A percentile compares a stretch with the other conserved stretches of the same genome.
phyloP scores from a whole-genome alignment of 92 coral and sea anemone species.

The Palythoa grandiflora region DNA sequence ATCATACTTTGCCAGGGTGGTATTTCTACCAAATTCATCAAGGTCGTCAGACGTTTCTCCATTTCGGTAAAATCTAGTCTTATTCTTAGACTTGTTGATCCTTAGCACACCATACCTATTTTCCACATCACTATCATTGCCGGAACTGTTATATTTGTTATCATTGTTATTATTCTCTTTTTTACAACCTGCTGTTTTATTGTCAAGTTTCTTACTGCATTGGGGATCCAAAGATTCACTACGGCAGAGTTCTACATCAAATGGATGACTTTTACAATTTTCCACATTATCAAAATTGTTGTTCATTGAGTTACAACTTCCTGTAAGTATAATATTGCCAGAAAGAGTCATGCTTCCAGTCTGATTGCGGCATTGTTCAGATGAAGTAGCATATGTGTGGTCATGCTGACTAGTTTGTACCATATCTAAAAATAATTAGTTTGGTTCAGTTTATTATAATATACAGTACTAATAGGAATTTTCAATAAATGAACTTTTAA shows the following conservation, averaged over 20 bases:
- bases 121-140: constrained; percentile 32
- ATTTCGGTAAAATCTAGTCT: neutral
- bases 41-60: neutral
- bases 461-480: no score
- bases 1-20: constrained; percentile 23
- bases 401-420: constrained; percentile 28
- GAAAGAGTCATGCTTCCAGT: neutral
- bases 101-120: constrained; percentile 5
- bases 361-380: neutral
- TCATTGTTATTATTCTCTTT: neutral
- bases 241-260: neutral
- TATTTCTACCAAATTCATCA: constrained; percentile 46
- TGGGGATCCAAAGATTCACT: neutral
- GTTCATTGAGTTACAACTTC: neutral
- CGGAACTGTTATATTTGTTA: neutral
- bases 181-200: constrained; percentile 19
- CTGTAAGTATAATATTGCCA: neutral
- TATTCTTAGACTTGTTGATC: constrained; percentile 10
- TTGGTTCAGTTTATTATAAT: neutral
- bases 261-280: neutral
- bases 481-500: no score
- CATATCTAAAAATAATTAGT: neutral
- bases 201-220: neutral
- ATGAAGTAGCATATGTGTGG: constrained; percentile 30
- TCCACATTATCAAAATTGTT: neutral